Evolutionary conservation across 2,888 invertebrate species (phyloP).

Genomic region (Drosophila mimetica): DNA sequence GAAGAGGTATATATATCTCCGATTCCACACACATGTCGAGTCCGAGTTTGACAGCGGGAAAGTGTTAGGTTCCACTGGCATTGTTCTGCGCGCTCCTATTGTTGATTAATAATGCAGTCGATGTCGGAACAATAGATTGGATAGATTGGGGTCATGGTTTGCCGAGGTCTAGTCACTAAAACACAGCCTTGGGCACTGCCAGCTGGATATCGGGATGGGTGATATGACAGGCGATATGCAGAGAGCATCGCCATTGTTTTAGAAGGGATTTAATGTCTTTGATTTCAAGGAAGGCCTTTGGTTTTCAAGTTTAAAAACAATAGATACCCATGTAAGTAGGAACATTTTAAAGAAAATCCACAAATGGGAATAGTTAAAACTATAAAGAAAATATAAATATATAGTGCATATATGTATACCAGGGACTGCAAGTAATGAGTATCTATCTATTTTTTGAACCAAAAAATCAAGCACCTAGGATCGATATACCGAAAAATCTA

Average conservation of each 20-base stretch:
- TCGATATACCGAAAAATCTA: no score
- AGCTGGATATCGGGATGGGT: neutral
- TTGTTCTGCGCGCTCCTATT: slow-evolving; percentile 31
- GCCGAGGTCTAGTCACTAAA: slow-evolving; percentile 5
- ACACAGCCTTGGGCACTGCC: neutral
- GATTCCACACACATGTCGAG: slow-evolving; percentile 11
- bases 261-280: neutral
- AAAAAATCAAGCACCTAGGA: no score
- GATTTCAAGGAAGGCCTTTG: neutral
- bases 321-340: no score
- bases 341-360: neutral
- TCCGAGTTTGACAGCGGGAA: neutral
- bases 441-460: no score
- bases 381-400: no score
- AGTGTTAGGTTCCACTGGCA: slow-evolving; percentile 30
- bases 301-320: neutral
- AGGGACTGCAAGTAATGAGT: no score
- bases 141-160: slow-evolving; percentile 39
- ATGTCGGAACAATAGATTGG: slow-evolving; percentile 32
- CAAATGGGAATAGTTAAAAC: no score
- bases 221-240: slow-evolving; percentile 13
- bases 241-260: slow-evolving; percentile 12
- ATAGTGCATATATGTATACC: no score
- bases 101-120: slow-evolving; percentile 46
- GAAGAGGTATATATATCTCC: neutral